Base-by-base conservation (phyloP, 2,113 vertebrate species). In the Onychostruthus taczanowskii region DNA sequence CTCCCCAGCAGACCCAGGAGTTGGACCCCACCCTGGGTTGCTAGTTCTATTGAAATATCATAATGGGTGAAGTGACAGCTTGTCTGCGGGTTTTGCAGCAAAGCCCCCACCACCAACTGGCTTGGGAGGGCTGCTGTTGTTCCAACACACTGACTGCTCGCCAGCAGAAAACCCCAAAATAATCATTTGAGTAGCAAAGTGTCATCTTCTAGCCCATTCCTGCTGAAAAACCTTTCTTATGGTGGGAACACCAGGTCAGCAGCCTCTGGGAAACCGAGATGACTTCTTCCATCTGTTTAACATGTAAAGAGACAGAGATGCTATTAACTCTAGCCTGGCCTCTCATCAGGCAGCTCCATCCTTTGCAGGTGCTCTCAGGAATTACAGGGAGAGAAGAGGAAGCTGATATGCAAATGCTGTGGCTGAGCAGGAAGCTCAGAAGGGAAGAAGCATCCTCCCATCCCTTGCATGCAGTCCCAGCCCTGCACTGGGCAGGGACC, bases 21-120 rank as follows among this genome's bases (percentile, higher is more conserved):
- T 1, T 20, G 3, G 26, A 49, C 16, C 6, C 16, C 0, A 0
- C 31, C 46, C 41, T 24, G 11, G 12, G 21, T 16, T 37, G 21
- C 55, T 2, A 2, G 7, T 33, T 76, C n/a, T 28, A 7, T 9
- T 7, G 17, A 28, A 64, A 50, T 33, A 4, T 8, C 6, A 0
- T 8, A 1, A 0, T 1, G 16, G 41, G 26, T 3, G 11, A 82
- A 77, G 74, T 8, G 44, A 37, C 15, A 41, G 18, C 30, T 41
- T 30, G 12, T 39, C 74, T 20, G 17, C 1, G 5, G 73, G 62
- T 24, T 64, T 55, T 61, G 27, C 53, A 43, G 39, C 46, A 31
- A 68, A 89, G 35, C 37, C 58, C 20, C 55, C 2, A 1, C 28
- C 49, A 12, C 52, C 2, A 6, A 13, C 52, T 22, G 8, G 27